These are phyloP conservation scores for Aphelinus atriplicis DNA, from an alignment of 1,140 invertebrate species.

Conservation along the genomic window DNA sequence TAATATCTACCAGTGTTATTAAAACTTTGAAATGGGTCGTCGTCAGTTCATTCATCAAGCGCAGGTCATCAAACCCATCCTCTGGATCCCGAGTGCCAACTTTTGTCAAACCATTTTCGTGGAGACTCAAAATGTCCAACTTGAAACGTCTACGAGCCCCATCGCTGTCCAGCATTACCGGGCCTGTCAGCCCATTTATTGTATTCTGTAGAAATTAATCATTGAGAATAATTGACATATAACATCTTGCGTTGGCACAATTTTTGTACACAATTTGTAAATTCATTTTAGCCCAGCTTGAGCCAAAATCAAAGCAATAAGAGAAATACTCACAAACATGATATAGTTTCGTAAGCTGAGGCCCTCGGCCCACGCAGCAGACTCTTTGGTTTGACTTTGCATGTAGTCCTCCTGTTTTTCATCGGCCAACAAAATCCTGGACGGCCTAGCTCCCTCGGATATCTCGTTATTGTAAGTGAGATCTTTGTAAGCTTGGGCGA, in stretches of 20 bases:
- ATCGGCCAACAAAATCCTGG: not conserved
- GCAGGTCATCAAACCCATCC: constrained; percentile 58
- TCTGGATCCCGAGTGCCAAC: constrained; percentile 77
- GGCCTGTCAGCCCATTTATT: constrained; percentile 76
- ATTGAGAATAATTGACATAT: too few species aligned
- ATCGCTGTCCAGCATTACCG: constrained; percentile 82
- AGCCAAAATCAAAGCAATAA: too few species aligned
- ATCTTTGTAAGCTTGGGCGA: constrained; percentile 88
- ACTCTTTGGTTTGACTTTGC: not conserved
- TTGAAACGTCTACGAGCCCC: constrained; percentile 82
- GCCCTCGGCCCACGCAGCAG: constrained; percentile 75
- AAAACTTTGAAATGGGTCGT: constrained; percentile 86
- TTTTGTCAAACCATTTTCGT: constrained; percentile 71
- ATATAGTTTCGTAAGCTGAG: constrained; percentile 85
- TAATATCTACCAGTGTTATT: constrained; percentile 76
- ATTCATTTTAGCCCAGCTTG: too few species aligned
- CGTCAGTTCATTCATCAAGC: constrained; percentile 68
- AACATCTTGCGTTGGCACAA: too few species aligned
- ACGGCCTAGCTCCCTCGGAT: not conserved
- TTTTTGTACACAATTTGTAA: too few species aligned
- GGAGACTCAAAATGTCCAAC: constrained; percentile 81
- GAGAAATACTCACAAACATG: constrained; percentile 70
- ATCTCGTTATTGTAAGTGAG: constrained; percentile 60
- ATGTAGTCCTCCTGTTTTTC: not conserved
- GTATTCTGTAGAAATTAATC: constrained; percentile 28